Base-by-base conservation (phyloP, 1,140 invertebrate species). In the Prorops nasuta region DNA sequence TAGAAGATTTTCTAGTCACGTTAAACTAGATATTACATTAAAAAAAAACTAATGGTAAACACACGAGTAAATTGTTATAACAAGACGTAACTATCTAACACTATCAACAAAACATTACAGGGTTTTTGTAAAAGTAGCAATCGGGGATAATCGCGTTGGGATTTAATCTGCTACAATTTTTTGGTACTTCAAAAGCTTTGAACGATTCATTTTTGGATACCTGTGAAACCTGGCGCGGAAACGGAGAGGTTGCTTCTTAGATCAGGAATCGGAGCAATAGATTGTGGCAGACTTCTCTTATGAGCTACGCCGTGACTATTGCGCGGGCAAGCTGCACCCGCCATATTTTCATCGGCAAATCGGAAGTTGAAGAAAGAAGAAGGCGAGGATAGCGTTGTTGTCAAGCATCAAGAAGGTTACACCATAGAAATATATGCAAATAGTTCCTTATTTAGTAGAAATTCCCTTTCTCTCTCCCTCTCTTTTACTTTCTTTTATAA, bases 301-400 rank as follows among this genome's bases (percentile, higher is more conserved):
- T 89, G 88, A 72, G 84, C 85, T 79, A 91, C 89, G 71, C 89
- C 89, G 76, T 90, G 87, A 80, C 80, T 84, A 85, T 91, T 91
- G 79, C 87, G 81, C 72, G 82, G 81, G 63, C 79, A 79, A 62
- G 76, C 78, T 74, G 77, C 74, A 63, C 68, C 74, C 63, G 36
- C 55, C 55, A 59, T 64, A 59, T 66, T 55, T 72, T 69, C 67
- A 67, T 64, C 64, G 63, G 54, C 60, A 66, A 56, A 71, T 58
- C 64, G 60, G 59, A 71, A 66, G 66, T 71, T 66, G 70, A 62
- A 57, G 64, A 72, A 66, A 72, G 69, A 72, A 64, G 67, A 68
- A 69, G 69, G 61, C 64, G 69, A 70, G 59, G 64, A 74, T 69
- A 72, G 70, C 69, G 71, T 74, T 75, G 69, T 74, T 67, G 61